These are phyloP conservation scores for Aethes cnicana DNA, from an alignment of 2,888 invertebrate species.

Conservation along the genomic window DNA sequence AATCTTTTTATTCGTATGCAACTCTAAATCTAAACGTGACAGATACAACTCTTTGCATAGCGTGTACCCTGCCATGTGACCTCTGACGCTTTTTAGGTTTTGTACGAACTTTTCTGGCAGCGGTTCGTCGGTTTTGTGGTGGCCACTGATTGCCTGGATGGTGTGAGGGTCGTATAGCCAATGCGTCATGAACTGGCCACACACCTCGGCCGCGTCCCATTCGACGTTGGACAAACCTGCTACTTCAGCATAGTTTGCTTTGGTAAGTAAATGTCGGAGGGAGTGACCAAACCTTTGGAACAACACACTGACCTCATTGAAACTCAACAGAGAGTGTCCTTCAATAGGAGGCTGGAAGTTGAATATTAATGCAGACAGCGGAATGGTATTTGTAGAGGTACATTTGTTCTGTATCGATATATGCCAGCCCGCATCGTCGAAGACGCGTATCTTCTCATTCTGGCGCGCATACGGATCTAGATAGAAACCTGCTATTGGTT, in stretches of 20 bases:
- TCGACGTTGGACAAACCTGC: constrained; percentile 94
- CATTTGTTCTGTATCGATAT: constrained; percentile 89
- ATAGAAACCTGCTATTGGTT: constrained; percentile 91
- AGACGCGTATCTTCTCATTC: constrained; percentile 83
- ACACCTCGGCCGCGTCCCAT: constrained; percentile 95
- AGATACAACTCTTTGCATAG: constrained; percentile 91
- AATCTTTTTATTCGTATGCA: constrained; percentile 87
- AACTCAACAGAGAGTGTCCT: constrained; percentile 86
- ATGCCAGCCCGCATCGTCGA: constrained; percentile 88
- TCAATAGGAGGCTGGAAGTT: constrained; percentile 87
- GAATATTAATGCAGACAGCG: constrained; percentile 91
- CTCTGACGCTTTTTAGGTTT: constrained; percentile 84
- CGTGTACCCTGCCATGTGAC: constrained; percentile 90
- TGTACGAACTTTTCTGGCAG: constrained; percentile 85
- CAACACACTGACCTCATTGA: constrained; percentile 88
- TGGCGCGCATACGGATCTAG: constrained; percentile 90
- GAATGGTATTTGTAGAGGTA: constrained; percentile 83
- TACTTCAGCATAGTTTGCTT: constrained; percentile 90
- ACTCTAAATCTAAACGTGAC: constrained; percentile 90
- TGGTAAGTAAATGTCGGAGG: constrained; percentile 92
- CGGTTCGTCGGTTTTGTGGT: constrained; percentile 88
- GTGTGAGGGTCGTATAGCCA: constrained; percentile 87
- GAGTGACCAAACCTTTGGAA: constrained; percentile 94
- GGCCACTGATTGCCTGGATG: constrained; percentile 85
- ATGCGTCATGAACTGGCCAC: constrained; percentile 91